Base-by-base conservation (phyloP, 1,140 invertebrate species). In the Gonatopus flavifemur region DNA sequence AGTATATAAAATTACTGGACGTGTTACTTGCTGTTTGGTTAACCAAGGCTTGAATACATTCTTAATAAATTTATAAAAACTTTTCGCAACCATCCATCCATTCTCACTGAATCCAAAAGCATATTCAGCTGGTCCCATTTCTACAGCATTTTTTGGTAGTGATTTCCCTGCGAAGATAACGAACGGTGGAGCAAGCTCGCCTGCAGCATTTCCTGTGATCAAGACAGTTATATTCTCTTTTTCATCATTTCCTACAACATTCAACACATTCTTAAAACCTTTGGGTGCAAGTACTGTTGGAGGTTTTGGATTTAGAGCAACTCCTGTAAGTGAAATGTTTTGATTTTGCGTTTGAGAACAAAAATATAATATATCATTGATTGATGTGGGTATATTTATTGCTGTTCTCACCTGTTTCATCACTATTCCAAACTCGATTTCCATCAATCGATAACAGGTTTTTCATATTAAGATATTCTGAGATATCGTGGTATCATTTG, bases 61-160 rank as follows among this genome's bases (percentile, higher is more conserved):
- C 21, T 58, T 48, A n/a, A 74, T 52, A 49, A 68, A 76, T 55
- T 76, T 67, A 53, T 64, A 76, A 57, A 74, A 77, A 16, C 49
- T 36, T 60, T 58, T 55, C 28, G 35, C 60, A 30, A 31, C 72
- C 73, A 74, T 75, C 74, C 74, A 77, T 5, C 72, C 68, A 36
- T 50, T 64, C 16, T 73, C 65, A 25, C 65, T 54, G 28, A 52
- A 28, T 25, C 72, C 72, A n/a, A 72, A 32, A 31, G 55, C 61
- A 66, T 67, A 76, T 10, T 51, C 32, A 38, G 31, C 7, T 39
- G 73, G 70, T n/a, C 66, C 48, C 42, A 42, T 64, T 16, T 38
- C 25, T 36, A 41, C 50, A 32, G 73, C 57, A 25, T 64, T 47
- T 35, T 47, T 24, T 3, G 70, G 62, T 9, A 69, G 42, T 42